These are phyloP conservation scores for Oedothorax gibbosus DNA, from an alignment of 1,140 invertebrate species.

Conservation along the genomic window DNA sequence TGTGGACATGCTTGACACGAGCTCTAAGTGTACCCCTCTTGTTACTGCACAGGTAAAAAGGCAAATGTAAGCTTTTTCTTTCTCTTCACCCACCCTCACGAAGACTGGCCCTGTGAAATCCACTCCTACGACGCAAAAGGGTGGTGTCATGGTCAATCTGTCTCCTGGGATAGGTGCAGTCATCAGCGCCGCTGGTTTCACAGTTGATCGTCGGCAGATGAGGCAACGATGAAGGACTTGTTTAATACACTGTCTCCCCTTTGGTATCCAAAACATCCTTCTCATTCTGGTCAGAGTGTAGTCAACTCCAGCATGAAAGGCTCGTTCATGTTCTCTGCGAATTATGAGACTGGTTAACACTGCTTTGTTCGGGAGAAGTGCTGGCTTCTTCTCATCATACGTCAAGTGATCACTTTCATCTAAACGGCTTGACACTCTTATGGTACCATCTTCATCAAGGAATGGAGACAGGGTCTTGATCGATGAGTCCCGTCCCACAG, in stretches of 20 bases:
- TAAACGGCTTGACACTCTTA: no score
- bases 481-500: no score
- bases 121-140: background rate
- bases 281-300: background rate
- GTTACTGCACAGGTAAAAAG: background rate
- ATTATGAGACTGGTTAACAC: constrained; percentile 1
- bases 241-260: no score
- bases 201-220: no score
- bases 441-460: no score
- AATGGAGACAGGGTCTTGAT: no score
- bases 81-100: background rate
- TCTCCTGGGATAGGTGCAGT: no score
- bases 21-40: background rate
- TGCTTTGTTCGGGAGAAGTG: background rate
- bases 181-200: no score
- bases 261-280: no score
- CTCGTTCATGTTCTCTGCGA: background rate
- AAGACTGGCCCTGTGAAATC: background rate
- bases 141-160: no score
- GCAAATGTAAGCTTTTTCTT: background rate
- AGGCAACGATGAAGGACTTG: no score
- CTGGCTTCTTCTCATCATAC: background rate
- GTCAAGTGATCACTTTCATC: no score
- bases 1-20: background rate
- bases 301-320: constrained; percentile 2